phyloP scores from a whole-genome alignment of 2,888 invertebrate species.

The Vesta saturnalis region DNA sequence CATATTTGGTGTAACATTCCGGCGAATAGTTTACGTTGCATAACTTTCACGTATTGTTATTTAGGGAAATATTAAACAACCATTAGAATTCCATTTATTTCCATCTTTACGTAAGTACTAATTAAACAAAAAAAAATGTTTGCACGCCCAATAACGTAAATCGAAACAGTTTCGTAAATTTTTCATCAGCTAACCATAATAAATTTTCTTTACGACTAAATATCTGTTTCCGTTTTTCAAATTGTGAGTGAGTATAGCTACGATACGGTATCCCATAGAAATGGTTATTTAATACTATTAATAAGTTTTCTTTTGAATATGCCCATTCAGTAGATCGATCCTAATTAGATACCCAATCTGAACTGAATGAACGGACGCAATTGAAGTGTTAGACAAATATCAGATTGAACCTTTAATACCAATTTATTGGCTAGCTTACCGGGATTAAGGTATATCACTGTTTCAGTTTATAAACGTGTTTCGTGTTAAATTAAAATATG shows the following conservation, averaged over 20 bases:
- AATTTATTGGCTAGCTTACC: constrained; percentile 4
- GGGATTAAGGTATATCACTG: neutral
- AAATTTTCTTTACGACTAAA: neutral
- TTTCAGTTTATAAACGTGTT: neutral
- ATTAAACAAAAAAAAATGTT: neutral
- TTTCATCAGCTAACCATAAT: neutral
- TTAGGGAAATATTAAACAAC: neutral
- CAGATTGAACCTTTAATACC: constrained; percentile 13
- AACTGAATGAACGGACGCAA: neutral
- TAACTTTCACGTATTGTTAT: constrained; percentile 15
- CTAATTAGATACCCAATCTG: constrained; percentile 2
- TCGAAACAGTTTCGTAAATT: constrained; percentile 1
- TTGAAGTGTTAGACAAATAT: constrained; percentile 10
- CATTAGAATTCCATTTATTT: neutral
- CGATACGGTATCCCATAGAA: too few species aligned
- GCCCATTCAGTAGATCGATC: neutral
- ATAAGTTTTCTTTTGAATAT: neutral
- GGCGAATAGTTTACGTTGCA: constrained; percentile 25
- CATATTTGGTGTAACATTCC: constrained; percentile 15
- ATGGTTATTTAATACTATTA: neutral
- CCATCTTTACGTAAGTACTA: neutral
- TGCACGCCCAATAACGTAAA: neutral
- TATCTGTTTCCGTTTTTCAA: neutral
- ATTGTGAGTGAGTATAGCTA: too few species aligned
- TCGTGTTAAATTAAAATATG: neutral